Percentiles rank a stretch among this genome's conserved stretches.
phyloP scores from a whole-genome alignment of 2,797 vertebrate species.

The Sebastes kiyomatsui region DNA sequence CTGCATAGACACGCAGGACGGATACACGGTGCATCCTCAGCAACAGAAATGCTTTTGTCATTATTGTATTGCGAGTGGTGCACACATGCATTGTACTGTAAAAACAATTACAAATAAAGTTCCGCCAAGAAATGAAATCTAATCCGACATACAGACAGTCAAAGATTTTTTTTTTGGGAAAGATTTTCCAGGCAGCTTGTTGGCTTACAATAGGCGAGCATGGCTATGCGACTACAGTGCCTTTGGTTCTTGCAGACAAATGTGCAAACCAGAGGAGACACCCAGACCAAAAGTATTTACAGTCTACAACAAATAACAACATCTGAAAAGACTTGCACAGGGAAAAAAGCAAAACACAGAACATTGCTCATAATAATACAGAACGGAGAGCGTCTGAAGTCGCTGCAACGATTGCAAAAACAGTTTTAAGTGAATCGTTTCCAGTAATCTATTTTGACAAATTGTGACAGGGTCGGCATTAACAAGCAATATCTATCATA shows the following conservation, averaged over 20 bases:
- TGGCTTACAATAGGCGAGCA: not conserved
- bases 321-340: not conserved
- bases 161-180: not conserved
- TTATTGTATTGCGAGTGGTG: not conserved
- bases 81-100: not conserved
- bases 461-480: not conserved
- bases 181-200: not conserved
- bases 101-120: not conserved
- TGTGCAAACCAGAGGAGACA: conserved; percentile 10
- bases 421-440: not conserved
- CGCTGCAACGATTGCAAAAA: not conserved
- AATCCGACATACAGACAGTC: not conserved
- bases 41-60: not conserved
- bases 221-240: not conserved
- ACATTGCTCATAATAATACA: conserved; percentile 6
- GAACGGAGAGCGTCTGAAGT: not conserved
- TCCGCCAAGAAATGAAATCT: not conserved
- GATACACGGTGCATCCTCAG: not conserved
- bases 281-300: conserved; percentile 7
- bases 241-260: not conserved
- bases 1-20: not conserved
- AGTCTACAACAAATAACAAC: conserved; percentile 5
- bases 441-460: not conserved
- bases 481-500: not conserved
- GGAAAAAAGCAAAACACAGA: not conserved